These are phyloP conservation scores for Drosophila testacea DNA, from an alignment of 2,888 invertebrate species.

Conservation along the genomic window DNA sequence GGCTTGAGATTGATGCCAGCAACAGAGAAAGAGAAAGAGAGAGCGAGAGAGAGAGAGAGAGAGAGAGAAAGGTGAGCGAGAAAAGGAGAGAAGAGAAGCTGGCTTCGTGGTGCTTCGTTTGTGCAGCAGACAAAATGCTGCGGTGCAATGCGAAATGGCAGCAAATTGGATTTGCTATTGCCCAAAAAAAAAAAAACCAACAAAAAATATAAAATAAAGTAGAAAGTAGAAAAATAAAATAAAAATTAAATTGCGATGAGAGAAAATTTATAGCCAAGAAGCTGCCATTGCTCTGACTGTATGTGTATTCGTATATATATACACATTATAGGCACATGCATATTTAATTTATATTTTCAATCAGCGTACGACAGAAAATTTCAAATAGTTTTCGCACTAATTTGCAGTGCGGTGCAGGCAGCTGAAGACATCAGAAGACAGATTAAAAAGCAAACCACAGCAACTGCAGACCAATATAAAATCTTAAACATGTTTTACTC, in stretches of 20 bases:
- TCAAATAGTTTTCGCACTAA: conserved; percentile 43
- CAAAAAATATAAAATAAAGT: conserved; percentile 6
- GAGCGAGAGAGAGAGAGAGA: neutral
- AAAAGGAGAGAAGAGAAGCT: neutral
- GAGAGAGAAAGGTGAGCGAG: neutral
- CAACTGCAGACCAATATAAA: neutral
- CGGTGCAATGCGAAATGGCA: conserved; percentile 65
- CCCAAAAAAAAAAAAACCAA: conserved; percentile 4
- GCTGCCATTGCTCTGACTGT: neutral
- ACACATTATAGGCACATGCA: conserved; percentile 11
- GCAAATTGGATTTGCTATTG: conserved; percentile 65
- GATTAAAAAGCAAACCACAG: no score
- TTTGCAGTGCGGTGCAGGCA: conserved; percentile 7
- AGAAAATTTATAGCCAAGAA: conserved; percentile 29
- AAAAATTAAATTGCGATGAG: conserved; percentile 24
- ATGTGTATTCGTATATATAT: conserved; percentile 1
- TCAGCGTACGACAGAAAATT: conserved; percentile 14
- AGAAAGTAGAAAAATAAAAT: neutral
- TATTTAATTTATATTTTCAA: conserved; percentile 42
- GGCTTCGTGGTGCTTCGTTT: conserved; percentile 35
- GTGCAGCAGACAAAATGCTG: conserved; percentile 33
- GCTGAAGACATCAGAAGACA: conserved; percentile 1
- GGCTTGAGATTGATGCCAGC: conserved; percentile 16
- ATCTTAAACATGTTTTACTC: neutral
- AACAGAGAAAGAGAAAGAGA: neutral